Evolutionary conservation across 2,888 invertebrate species (phyloP).

Genomic region (Dorcus parallelipipedus): DNA sequence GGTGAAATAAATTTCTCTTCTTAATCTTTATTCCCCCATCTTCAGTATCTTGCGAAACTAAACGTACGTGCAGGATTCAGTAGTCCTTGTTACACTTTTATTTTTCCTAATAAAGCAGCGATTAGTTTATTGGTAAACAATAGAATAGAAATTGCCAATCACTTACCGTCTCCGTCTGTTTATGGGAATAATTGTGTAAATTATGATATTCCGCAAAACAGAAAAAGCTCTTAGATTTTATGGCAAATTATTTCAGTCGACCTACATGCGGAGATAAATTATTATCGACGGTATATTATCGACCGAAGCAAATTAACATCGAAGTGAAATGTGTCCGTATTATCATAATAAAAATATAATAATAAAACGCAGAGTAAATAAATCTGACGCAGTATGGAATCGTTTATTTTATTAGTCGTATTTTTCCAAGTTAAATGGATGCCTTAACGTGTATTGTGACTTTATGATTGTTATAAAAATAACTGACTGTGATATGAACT

Average conservation of each 20-base stretch:
- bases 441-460: neutral
- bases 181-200: neutral
- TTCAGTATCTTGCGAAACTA: no score
- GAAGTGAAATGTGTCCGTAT: neutral
- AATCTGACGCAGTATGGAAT: neutral
- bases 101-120: no score
- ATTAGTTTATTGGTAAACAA: no score
- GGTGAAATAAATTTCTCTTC: no score
- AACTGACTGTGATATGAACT: no score
- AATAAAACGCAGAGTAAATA: neutral
- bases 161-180: no score
- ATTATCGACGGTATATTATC: neutral
- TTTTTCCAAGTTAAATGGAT: neutral
- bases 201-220: neutral
- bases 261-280: neutral
- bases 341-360: neutral
- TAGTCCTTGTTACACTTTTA: no score
- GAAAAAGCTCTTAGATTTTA: neutral
- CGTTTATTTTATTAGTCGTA: no score
- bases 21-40: no score
- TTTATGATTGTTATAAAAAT: no score
- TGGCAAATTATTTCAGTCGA: neutral
- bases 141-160: no score
- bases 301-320: neutral
- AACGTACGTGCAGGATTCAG: no score